Percentiles rank a stretch among this genome's conserved stretches.
These are phyloP conservation scores for Hepsetus odoe DNA, from an alignment of 2,113 vertebrate genomes.

Conservation along the genomic window DNA sequence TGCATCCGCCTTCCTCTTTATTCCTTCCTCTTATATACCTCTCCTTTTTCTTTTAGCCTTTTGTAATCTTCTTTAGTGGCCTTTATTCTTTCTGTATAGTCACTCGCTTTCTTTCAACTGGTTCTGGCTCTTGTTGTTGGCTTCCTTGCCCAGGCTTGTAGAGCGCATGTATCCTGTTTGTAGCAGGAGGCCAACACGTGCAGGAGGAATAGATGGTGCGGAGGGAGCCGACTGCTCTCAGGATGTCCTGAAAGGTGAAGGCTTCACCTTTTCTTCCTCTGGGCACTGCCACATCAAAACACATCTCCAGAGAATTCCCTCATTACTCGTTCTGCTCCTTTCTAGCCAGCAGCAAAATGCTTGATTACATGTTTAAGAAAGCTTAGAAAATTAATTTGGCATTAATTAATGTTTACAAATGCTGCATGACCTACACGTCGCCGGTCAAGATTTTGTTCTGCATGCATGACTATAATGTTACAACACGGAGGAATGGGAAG, in stretches of 20 bases:
- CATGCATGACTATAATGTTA: neutral
- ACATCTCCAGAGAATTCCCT: neutral
- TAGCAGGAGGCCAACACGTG: conserved; percentile 30
- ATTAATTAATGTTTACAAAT: neutral
- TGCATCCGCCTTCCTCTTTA: conserved; percentile 11
- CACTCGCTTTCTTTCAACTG: conserved; percentile 1
- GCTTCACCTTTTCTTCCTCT: conserved; percentile 39
- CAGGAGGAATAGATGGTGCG: neutral
- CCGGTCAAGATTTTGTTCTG: neutral
- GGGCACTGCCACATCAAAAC: neutral
- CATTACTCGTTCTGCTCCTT: neutral
- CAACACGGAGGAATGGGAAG: neutral
- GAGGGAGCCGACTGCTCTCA: conserved; percentile 15
- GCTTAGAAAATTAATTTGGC: neutral
- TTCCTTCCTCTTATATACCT: conserved; percentile 22
- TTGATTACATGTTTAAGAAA: neutral
- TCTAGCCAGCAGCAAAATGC: neutral
- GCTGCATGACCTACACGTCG: neutral
- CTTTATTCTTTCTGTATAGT: conserved; percentile 35
- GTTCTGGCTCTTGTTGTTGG: conserved; percentile 17
- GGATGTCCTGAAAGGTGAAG: conserved; percentile 54
- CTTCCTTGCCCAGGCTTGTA: conserved; percentile 45
- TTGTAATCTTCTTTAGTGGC: conserved; percentile 35
- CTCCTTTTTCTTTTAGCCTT: neutral
- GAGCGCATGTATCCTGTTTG: conserved; percentile 57